Evolutionary conservation across 2,888 invertebrate genomes (phyloP), one percentile per base, ranked within the genome.

Genomic region (Selenia dentaria): DNA sequence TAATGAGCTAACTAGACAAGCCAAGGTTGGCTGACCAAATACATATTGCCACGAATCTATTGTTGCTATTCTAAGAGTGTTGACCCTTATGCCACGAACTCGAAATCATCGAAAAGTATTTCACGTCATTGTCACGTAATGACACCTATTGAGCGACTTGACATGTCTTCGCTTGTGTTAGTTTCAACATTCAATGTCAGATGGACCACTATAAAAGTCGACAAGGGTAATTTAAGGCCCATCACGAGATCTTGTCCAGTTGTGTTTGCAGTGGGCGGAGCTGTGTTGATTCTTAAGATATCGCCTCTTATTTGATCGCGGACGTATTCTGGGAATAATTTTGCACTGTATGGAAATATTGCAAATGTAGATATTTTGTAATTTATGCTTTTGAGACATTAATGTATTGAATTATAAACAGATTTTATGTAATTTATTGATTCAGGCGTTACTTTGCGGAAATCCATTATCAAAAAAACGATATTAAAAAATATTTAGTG

Each of bases 281-380:
- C 58, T 60, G 64, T 72, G 79, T 80, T 76, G 78, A 83, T 83
- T 81, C 70, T 70, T 60, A 78, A 79, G 77, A 80, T 82, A 81
- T 75, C 68, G 60, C 51, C 49, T 65, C 55, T 58, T 62, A 64
- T 67, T 64, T 63, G 55, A 60, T 63, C 27, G 41, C 40, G 34
- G 43, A 28, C 51, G 59, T 74, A 74, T 74, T 77, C 68, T 61
- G 58, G 13, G 37, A 25, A 42, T 27, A 0, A 22, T 27, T 46
- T 32, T 27, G 27, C 37, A 27, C 11, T 16, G 24, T 24, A 24
- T 18, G 1, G 18, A 18, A 22, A 6, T 28, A 24, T 24, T 5
- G 8, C n/a, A 4, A n/a, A 24, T 24, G 24, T 24, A n/a, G n/a
- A n/a, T n/a, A n/a, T n/a, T n/a, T n/a, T n/a, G n/a, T n/a, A n/a